phyloP scores from a whole-genome alignment of 1,140 invertebrate species.

The Drosophila oshimai region DNA sequence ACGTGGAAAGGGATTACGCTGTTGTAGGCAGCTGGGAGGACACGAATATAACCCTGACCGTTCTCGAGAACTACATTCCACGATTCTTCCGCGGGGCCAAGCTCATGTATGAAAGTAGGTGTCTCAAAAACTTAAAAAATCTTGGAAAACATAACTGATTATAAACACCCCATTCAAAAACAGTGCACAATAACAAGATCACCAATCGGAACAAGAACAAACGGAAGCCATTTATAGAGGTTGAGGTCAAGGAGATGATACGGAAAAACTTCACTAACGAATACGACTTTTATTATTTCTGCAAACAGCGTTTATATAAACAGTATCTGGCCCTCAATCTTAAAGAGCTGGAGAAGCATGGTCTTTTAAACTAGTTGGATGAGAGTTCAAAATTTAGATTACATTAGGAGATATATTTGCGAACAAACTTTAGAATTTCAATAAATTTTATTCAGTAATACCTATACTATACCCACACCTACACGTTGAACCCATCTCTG shows the following conservation, averaged over 20 bases:
- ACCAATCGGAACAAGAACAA: conserved; percentile 81
- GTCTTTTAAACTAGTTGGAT: conserved; percentile 38
- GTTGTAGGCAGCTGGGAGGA: conserved; percentile 94
- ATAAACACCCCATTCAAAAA: neutral
- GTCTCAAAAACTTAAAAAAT: neutral
- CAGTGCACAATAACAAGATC: conserved; percentile 67
- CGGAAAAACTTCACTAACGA: conserved; percentile 93
- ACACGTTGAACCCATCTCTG: conserved; percentile 28
- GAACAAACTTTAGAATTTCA: conserved; percentile 27
- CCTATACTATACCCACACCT: conserved; percentile 33
- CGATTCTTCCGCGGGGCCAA: conserved; percentile 90
- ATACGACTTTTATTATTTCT: conserved; percentile 96
- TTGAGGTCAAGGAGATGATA: conserved; percentile 92
- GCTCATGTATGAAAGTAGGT: conserved; percentile 76
- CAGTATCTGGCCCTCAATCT: conserved; percentile 89
- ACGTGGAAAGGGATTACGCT: conserved; percentile 92
- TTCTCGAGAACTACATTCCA: conserved; percentile 93
- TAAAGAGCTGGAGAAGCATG: conserved; percentile 56
- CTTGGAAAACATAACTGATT: neutral
- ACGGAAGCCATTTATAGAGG: conserved; percentile 85
- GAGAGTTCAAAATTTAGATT: neutral
- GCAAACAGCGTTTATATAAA: conserved; percentile 91
- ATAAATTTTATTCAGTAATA: conserved; percentile 36
- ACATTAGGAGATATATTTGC: conserved; percentile 2
- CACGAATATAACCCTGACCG: conserved; percentile 91